phyloP scores from a whole-genome alignment of 2,888 invertebrate species.

The Mythimna albipuncta region DNA sequence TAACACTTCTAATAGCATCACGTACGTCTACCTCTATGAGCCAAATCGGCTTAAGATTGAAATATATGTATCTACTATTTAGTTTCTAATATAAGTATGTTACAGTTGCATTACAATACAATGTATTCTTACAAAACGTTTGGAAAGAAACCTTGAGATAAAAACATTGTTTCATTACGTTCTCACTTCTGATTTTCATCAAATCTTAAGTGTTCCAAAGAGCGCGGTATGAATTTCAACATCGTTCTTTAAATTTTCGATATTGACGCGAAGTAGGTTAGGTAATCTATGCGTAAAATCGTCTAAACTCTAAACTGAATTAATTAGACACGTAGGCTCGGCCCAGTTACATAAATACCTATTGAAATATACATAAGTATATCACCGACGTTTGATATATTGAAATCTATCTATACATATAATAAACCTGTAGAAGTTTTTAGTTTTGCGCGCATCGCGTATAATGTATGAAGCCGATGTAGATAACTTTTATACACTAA shows the following conservation, averaged over 20 bases:
- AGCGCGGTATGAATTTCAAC: conserved; percentile 15
- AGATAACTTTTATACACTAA: no score
- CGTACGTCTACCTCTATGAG: no score
- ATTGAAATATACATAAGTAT: conserved; percentile 1
- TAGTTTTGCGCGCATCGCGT: no score
- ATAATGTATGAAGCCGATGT: no score
- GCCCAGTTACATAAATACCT: conserved; percentile 28
- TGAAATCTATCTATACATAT: no score
- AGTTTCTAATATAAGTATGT: conserved; percentile 16
- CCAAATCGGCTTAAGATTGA: not conserved
- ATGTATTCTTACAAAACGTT: conserved; percentile 26
- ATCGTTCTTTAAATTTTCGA: conserved; percentile 1
- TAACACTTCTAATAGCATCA: no score
- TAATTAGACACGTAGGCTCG: conserved; percentile 14
- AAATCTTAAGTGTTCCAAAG: conserved; percentile 10
- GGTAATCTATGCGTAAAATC: not conserved
- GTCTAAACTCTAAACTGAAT: conserved; percentile 2
- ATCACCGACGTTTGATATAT: not conserved
- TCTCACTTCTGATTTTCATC: conserved; percentile 24
- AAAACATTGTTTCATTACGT: conserved; percentile 25
- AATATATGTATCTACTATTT: not conserved
- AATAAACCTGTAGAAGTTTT: no score
- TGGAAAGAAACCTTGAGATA: conserved; percentile 29
- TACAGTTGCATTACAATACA: conserved; percentile 37
- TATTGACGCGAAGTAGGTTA: conserved; percentile 13